Conservation (phyloP, 2,888 invertebrate species). For the Heterodera filipjevi region DNA sequence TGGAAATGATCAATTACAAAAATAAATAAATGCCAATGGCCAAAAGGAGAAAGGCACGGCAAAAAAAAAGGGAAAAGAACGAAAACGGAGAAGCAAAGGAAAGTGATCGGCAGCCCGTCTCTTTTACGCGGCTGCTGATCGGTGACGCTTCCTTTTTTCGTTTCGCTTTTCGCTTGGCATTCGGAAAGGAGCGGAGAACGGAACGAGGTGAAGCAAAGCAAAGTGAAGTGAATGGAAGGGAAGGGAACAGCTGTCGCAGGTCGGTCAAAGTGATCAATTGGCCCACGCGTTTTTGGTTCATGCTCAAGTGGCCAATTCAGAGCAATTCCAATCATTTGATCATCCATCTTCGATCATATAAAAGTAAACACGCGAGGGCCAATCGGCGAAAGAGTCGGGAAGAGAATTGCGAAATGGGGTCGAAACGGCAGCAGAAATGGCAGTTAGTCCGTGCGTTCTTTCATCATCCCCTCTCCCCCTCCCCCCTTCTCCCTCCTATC, state of each 20-base stretch:
- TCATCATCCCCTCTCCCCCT: not conserved
- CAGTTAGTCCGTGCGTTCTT: not conserved
- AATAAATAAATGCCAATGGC: not conserved
- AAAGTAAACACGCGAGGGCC: not conserved
- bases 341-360: not conserved
- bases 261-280: not conserved
- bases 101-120: not conserved
- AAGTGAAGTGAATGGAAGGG: too few relatives aligned
- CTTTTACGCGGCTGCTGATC: too few relatives aligned
- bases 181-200: too few relatives aligned
- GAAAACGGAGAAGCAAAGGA: not conserved
- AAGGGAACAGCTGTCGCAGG: not conserved
- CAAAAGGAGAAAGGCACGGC: not conserved
- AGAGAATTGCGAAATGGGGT: constrained; percentile 2
- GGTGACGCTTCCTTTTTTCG: not conserved
- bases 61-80: not conserved
- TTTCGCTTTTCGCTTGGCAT: not conserved
- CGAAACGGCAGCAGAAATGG: too few relatives aligned
- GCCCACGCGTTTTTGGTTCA: constrained; percentile 2
- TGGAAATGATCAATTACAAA: not conserved
- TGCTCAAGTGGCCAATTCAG: not conserved
- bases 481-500: not conserved
- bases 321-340: not conserved
- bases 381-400: not conserved
- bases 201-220: too few relatives aligned